These are phyloP conservation scores for Stratiomys singularior DNA, from an alignment of 2,888 invertebrate species.

Conservation along the genomic window DNA sequence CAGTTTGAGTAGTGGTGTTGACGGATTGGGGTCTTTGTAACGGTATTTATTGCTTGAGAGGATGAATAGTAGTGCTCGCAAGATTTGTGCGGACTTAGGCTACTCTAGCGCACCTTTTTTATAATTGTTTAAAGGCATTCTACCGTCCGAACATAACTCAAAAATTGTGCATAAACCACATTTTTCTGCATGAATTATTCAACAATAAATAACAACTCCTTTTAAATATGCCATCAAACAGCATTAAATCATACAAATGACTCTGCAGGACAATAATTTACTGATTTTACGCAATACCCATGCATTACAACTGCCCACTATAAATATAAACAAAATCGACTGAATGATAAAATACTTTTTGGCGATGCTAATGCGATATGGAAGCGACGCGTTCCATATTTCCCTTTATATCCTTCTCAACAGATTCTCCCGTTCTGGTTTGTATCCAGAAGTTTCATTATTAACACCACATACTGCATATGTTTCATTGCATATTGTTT, in stretches of 20 bases:
- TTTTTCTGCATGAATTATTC: neutral
- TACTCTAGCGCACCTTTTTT: too few species aligned
- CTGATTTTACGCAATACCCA: neutral
- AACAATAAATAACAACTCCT: conserved; percentile 2
- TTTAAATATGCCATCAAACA: neutral
- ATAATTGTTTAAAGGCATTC: too few species aligned
- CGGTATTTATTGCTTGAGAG: too few species aligned
- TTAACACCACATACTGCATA: neutral
- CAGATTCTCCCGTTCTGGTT: neutral
- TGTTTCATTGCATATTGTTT: neutral
- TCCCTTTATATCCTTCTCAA: too few species aligned
- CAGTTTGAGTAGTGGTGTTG: too few species aligned
- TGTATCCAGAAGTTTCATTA: neutral
- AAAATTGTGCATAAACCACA: too few species aligned
- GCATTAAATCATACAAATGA: neutral
- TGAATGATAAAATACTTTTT: conserved; percentile 32
- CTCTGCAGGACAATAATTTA: conserved; percentile 24
- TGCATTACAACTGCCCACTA: neutral
- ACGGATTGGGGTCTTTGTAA: too few species aligned
- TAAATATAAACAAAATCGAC: neutral
- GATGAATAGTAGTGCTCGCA: too few species aligned
- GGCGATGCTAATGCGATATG: conserved; percentile 4
- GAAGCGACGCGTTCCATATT: neutral
- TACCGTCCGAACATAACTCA: too few species aligned
- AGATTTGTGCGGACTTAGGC: too few species aligned